Percentiles rank a stretch among this genome's conserved stretches.
phyloP scores from a whole-genome alignment of 2,888 invertebrate species.

The Formica aserva region DNA sequence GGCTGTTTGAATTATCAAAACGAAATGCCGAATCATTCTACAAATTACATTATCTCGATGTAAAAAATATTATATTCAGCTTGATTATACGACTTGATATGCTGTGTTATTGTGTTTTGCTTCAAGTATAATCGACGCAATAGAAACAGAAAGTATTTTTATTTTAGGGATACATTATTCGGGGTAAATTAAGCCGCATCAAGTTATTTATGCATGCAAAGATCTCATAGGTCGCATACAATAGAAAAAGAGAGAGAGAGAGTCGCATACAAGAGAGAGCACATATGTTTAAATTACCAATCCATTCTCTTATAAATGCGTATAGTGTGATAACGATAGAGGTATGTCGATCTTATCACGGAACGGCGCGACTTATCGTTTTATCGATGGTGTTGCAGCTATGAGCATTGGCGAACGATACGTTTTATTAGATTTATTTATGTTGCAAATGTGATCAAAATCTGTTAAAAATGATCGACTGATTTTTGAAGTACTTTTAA shows the following conservation, averaged over 20 bases:
- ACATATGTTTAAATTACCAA: not conserved
- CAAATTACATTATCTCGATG: not conserved
- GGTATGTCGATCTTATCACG: slow-evolving; percentile 18
- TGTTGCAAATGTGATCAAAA: slow-evolving; percentile 13
- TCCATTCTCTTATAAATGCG: slow-evolving; percentile 17
- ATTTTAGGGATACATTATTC: not conserved
- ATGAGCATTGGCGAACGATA: not conserved
- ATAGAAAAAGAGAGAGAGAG: not conserved
- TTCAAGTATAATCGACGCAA: not conserved
- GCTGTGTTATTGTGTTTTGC: not conserved
- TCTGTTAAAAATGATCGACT: not conserved
- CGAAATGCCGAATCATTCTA: not conserved
- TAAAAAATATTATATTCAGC: not conserved
- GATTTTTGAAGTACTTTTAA: slow-evolving; percentile 6
- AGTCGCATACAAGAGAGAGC: not conserved
- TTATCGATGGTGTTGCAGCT: slow-evolving; percentile 41
- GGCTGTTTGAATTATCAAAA: slow-evolving; percentile 60
- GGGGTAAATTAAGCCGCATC: not conserved
- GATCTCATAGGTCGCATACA: not conserved
- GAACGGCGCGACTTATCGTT: slow-evolving; percentile 23
- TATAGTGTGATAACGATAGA: slow-evolving; percentile 18
- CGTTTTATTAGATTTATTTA: slow-evolving; percentile 40
- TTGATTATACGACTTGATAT: not conserved
- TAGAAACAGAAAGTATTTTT: not conserved
- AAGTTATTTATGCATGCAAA: not conserved